Percentiles rank a stretch among this genome's conserved stretches.
phyloP scores from a whole-genome alignment of 1,140 invertebrate genomes.

The Zaprionus kolodkinae region DNA sequence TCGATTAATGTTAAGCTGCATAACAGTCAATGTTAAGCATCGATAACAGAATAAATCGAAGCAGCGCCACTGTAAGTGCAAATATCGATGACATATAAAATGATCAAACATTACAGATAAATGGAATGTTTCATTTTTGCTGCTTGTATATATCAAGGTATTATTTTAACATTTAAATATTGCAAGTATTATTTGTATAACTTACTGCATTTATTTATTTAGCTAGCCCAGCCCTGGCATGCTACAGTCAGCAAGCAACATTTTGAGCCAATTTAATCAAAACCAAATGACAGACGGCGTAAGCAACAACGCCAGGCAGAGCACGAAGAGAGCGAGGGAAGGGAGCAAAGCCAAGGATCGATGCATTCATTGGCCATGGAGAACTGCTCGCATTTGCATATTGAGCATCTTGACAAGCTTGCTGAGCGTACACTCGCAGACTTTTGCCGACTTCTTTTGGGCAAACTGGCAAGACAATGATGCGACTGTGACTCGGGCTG shows the following conservation, averaged over 20 bases:
- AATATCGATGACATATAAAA: not conserved
- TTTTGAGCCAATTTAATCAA: slow-evolving; percentile 82
- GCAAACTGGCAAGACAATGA: slow-evolving; percentile 77
- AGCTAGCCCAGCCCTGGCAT: slow-evolving; percentile 38
- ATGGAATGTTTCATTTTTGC: not conserved
- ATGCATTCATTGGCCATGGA: slow-evolving; percentile 42
- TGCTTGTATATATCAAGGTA: not conserved
- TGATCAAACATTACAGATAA: not conserved
- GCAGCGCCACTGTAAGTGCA: not conserved
- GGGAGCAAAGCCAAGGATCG: slow-evolving; percentile 9
- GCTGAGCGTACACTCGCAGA: slow-evolving; percentile 31
- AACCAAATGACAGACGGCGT: slow-evolving; percentile 69
- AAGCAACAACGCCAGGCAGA: slow-evolving; percentile 57
- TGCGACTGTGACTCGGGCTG: slow-evolving; percentile 56
- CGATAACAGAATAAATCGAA: not conserved
- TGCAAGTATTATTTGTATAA: not conserved
- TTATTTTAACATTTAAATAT: not conserved
- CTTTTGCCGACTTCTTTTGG: slow-evolving; percentile 50
- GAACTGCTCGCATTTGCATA: slow-evolving; percentile 73
- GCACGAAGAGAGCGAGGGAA: not conserved
- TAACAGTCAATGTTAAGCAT: not conserved
- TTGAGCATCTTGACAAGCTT: slow-evolving; percentile 75
- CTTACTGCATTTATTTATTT: not conserved
- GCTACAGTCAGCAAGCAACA: slow-evolving; percentile 51
- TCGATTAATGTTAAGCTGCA: not conserved